Percentiles rank a stretch among this genome's conserved stretches.
Evolutionary conservation across 1,140 invertebrate species (phyloP).

Genomic region (Amphibalanus amphitrite): DNA sequence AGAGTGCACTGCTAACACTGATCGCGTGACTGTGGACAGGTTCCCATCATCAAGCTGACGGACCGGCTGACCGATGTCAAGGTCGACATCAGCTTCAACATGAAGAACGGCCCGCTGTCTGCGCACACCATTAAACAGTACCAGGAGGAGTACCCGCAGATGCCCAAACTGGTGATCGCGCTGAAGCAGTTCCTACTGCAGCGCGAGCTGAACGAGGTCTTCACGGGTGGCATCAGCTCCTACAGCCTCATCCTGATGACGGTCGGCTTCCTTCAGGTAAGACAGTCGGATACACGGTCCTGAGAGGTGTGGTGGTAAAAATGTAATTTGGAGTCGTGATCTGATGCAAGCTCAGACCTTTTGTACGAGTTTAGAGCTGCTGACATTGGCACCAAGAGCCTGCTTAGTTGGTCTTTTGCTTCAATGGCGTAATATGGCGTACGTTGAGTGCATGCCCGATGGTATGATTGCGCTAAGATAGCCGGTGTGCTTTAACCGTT

Average conservation of each 20-base stretch:
- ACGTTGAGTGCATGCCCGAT: too few species aligned
- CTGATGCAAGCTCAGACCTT: too few species aligned
- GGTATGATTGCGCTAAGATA: too few species aligned
- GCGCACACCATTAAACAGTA: slow-evolving; percentile 83
- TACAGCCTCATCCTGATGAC: slow-evolving; percentile 97
- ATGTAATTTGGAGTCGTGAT: too few species aligned
- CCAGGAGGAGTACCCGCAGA: slow-evolving; percentile 57
- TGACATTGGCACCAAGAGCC: too few species aligned
- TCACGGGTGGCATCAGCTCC: slow-evolving; percentile 95
- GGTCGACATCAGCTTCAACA: slow-evolving; percentile 97
- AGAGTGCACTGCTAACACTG: not conserved
- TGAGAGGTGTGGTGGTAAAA: too few species aligned
- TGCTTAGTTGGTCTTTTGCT: too few species aligned
- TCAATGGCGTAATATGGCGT: too few species aligned
- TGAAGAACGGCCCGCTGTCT: slow-evolving; percentile 86
- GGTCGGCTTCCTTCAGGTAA: slow-evolving; percentile 88
- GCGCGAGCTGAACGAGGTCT: slow-evolving; percentile 95
- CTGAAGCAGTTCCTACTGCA: slow-evolving; percentile 94
- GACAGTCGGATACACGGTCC: slow-evolving; percentile 9
- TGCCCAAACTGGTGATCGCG: slow-evolving; percentile 86
- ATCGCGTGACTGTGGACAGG: slow-evolving; percentile 30
- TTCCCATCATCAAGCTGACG: slow-evolving; percentile 95
- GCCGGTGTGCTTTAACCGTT: too few species aligned
- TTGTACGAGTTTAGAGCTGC: too few species aligned
- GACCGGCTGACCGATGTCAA: slow-evolving; percentile 81